A percentile compares a stretch with the other conserved stretches of the same genome.
phyloP scores from a whole-genome alignment of 2,888 invertebrate species.

The Cetonia aurata region DNA sequence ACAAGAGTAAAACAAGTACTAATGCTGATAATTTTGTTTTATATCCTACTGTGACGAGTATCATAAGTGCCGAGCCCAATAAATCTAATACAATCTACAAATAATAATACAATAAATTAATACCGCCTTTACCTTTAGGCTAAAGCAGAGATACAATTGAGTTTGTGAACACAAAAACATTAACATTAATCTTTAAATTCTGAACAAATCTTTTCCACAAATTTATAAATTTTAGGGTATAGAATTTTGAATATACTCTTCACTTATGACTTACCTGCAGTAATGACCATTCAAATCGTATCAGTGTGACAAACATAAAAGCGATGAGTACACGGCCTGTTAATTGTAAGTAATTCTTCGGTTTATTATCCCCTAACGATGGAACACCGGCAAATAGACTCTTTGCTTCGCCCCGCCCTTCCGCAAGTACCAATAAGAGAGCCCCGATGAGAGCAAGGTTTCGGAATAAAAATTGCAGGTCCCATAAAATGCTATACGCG shows the following conservation, averaged over 20 bases:
- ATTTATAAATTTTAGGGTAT: too few species aligned
- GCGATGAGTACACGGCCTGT: slow-evolving; percentile 95
- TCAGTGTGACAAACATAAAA: slow-evolving; percentile 98
- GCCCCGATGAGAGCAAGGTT: slow-evolving; percentile 98
- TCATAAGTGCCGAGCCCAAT: slow-evolving; percentile 93
- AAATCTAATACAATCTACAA: slow-evolving; percentile 90
- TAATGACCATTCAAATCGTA: slow-evolving; percentile 93
- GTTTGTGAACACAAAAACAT: too few species aligned
- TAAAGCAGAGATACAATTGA: too few species aligned
- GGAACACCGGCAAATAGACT: slow-evolving; percentile 97
- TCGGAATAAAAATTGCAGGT: slow-evolving; percentile 94
- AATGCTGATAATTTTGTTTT: slow-evolving; percentile 98
- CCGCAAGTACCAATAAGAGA: slow-evolving; percentile 95
- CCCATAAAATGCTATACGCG: slow-evolving; percentile 98
- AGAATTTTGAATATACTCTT: too few species aligned
- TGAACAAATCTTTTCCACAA: too few species aligned
- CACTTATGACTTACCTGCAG: slow-evolving; percentile 75
- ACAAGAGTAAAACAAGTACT: slow-evolving; percentile 89
- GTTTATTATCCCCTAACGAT: slow-evolving; percentile 93
- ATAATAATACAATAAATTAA: slow-evolving; percentile 38
- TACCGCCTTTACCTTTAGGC: too few species aligned
- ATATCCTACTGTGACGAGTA: slow-evolving; percentile 96
- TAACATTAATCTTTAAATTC: neutral
- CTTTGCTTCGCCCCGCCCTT: slow-evolving; percentile 92
- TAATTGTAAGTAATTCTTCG: slow-evolving; percentile 95